phyloP scores from a whole-genome alignment of 1,140 invertebrate genomes.

The Ips nitidus region DNA sequence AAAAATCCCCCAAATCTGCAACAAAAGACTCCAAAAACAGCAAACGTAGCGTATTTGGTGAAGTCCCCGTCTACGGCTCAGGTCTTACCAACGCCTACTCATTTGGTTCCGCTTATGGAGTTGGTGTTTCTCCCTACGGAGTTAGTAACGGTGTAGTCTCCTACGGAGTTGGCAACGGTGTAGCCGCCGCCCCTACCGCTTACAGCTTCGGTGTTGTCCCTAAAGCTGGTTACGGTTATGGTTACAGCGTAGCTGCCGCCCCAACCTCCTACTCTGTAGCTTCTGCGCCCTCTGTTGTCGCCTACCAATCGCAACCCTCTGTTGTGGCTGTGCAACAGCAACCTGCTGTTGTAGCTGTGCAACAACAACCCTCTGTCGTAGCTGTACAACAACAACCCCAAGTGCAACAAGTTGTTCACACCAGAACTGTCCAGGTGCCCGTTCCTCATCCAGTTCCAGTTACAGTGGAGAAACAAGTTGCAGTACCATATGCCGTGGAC shows the following conservation, averaged over 20 bases:
- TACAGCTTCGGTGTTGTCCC: neutral
- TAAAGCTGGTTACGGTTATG: neutral
- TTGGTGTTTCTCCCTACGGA: neutral
- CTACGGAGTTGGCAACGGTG: neutral
- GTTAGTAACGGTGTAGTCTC: neutral
- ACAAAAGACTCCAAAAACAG: constrained; percentile 1
- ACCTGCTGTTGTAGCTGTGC: constrained; percentile 1
- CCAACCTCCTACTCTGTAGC: neutral
- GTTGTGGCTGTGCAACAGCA: constrained; percentile 1
- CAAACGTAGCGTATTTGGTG: constrained; percentile 11
- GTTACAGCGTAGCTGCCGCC: neutral
- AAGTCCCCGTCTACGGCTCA: neutral
- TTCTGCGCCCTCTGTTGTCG: neutral
- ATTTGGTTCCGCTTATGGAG: neutral
- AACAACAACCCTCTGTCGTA: neutral
- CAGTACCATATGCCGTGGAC: constrained; percentile 31
- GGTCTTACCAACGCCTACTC: neutral
- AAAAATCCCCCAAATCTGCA: neutral
- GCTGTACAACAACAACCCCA: neutral
- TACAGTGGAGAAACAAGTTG: constrained; percentile 24
- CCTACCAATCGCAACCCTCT: neutral
- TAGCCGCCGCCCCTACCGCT: neutral
- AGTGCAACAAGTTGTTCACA: constrained; percentile 8
- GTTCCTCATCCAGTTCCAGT: constrained; percentile 9
- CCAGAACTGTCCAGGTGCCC: constrained; percentile 23